phyloP scores from a whole-genome alignment of 2,888 invertebrate species.

The Drosophila leonis region DNA sequence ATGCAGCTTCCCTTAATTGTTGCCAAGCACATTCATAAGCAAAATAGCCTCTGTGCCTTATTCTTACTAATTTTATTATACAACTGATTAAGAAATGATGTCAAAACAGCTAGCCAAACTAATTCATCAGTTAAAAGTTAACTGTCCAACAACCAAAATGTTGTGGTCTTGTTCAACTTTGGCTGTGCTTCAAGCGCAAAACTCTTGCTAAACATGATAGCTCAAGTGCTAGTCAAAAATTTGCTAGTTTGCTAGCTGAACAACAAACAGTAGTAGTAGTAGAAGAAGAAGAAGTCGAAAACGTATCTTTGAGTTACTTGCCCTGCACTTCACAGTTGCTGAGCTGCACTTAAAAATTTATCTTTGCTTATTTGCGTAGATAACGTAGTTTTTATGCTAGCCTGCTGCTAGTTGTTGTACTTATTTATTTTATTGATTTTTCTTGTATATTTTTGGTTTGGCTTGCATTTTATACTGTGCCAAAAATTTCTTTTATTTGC shows the following conservation, averaged over 20 bases:
- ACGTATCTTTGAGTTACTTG: slow-evolving; percentile 38
- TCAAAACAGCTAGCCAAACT: slow-evolving; percentile 21
- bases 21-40: background rate
- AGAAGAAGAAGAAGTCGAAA: background rate
- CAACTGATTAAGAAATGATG: slow-evolving; percentile 34
- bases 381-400: slow-evolving; percentile 11
- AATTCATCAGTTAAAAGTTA: slow-evolving; percentile 39
- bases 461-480: slow-evolving; percentile 31
- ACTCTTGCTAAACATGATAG: slow-evolving; percentile 55
- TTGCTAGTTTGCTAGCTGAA: slow-evolving; percentile 16
- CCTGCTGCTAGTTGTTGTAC: slow-evolving; percentile 8
- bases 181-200: slow-evolving; percentile 26
- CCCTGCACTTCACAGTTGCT: slow-evolving; percentile 33
- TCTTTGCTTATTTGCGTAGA: slow-evolving; percentile 49
- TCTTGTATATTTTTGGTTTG: background rate
- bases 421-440: background rate
- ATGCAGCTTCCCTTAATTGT: no score
- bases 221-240: slow-evolving; percentile 16
- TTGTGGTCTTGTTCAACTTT: slow-evolving; percentile 37
- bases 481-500: slow-evolving; percentile 45
- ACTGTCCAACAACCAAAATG: slow-evolving; percentile 31
- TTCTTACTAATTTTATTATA: background rate
- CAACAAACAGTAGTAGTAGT: background rate
- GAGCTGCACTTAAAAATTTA: slow-evolving; percentile 43
- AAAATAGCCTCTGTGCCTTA: background rate